phyloP scores from a whole-genome alignment of 2,888 invertebrate species.

The Pediacus dermestoides region DNA sequence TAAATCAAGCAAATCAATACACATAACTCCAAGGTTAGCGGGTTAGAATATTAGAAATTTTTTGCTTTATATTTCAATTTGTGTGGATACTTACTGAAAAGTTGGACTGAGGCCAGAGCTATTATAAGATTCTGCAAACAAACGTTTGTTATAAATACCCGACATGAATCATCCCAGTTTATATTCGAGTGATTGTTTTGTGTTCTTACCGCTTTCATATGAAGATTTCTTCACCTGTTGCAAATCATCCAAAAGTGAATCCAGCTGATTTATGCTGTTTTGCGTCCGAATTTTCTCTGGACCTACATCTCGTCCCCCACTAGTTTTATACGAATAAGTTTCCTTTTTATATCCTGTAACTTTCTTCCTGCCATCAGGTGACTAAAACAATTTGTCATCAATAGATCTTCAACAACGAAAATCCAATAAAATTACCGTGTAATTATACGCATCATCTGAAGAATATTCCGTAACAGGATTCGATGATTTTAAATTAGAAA shows the following conservation, averaged over 20 bases:
- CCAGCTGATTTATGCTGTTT: slow-evolving; percentile 71
- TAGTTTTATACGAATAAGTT: slow-evolving; percentile 42
- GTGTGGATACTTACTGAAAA: slow-evolving; percentile 45
- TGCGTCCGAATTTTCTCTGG: slow-evolving; percentile 44
- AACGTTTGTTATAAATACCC: slow-evolving; percentile 23
- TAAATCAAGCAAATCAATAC: slow-evolving; percentile 2
- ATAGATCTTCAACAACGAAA: slow-evolving; percentile 5
- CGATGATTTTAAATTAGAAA: slow-evolving; percentile 40
- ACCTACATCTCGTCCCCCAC: slow-evolving; percentile 25
- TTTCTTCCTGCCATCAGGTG: slow-evolving; percentile 46
- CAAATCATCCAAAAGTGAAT: slow-evolving; percentile 70
- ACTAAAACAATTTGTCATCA: slow-evolving; percentile 28
- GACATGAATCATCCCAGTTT: slow-evolving; percentile 43
- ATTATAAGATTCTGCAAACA: slow-evolving; percentile 45
- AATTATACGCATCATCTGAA: slow-evolving; percentile 46
- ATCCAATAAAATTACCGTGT: slow-evolving; percentile 36
- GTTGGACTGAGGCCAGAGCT: slow-evolving; percentile 45
- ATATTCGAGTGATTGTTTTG: slow-evolving; percentile 22
- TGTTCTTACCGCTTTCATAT: slow-evolving; percentile 34
- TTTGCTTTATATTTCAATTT: too few relatives aligned
- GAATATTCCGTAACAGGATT: slow-evolving; percentile 47
- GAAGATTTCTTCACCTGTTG: slow-evolving; percentile 52
- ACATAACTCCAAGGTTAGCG: slow-evolving; percentile 2
- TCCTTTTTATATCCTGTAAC: slow-evolving; percentile 47
- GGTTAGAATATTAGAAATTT: neutral